Evolutionary conservation across 2,797 vertebrate species (phyloP), one percentile per base, ranked within the genome.

Genomic region (Acropternis orthonyx): DNA sequence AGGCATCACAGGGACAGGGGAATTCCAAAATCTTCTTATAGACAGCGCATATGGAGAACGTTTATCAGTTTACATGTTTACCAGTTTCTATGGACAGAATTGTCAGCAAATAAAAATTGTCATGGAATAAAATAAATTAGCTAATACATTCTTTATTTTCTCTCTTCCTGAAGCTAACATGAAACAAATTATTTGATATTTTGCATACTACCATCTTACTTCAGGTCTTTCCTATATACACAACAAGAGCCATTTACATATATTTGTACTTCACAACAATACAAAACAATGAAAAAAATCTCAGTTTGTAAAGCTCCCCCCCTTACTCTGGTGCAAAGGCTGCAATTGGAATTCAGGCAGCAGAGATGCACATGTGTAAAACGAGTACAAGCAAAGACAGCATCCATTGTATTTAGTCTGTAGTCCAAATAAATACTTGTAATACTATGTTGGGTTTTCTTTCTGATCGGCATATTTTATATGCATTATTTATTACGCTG

Each of bases 401-500:
- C 15, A 41, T 8, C 15, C 62, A 32, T 26, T 19, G 27, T 43
- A 43, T 62, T 73, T 44, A 49, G 28, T 44, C 37, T 61, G 36
- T 18, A 69, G 36, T n/a, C 43, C 39, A 89, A 84, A 72, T 10
- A 89, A 76, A 71, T 77, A 54, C 71, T 43, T 79, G 49, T 59
- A 87, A 66, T 34, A 56, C 13, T 32, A 27, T 6, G 5, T 8
- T 54, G 27, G 5, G 7, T 74, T 89, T 54, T 14, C 14, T 67
- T 48, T 82, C 65, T 75, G 75, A 85, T 28, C 80, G 75, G 71
- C 78, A 91, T 75, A 75, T 74, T 78, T 90, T 73, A 52, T 13
- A 85, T 92, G 54, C 67, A 92, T 92, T 92, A 89, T 93, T 95
- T 94, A 95, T 95, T 71, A 85, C 63, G 27, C 27, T 95, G n/a